Percentiles rank a stretch among this genome's conserved stretches.
phyloP scores from a whole-genome alignment of 2,113 vertebrate genomes.

The Megaceryle torquata region DNA sequence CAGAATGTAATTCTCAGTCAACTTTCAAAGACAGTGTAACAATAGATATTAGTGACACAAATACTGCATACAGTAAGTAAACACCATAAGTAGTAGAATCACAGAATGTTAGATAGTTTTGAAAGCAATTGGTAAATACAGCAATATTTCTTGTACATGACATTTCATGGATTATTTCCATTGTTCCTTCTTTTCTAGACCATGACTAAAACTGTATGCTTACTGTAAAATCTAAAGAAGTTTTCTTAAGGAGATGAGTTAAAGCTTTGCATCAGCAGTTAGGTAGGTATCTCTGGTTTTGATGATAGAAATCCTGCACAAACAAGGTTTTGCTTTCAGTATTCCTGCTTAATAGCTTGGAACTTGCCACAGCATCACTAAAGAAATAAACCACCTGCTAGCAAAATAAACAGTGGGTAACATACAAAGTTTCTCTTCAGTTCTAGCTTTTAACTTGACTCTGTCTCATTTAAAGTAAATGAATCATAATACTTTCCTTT shows the following conservation, averaged over 20 bases:
- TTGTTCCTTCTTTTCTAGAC: neutral
- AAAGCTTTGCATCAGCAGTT: neutral
- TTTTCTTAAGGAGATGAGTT: neutral
- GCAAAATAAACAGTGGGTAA: neutral
- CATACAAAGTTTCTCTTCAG: neutral
- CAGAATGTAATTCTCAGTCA: neutral
- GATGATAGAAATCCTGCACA: neutral
- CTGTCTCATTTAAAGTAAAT: neutral
- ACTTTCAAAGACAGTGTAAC: neutral
- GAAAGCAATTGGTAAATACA: neutral
- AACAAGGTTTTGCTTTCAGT: neutral
- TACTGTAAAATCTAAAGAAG: neutral
- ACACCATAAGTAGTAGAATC: neutral
- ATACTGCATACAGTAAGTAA: neutral
- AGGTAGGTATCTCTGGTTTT: neutral
- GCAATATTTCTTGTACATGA: neutral
- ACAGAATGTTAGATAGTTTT: neutral
- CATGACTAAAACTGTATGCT: neutral
- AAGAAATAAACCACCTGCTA: neutral
- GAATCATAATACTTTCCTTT: neutral
- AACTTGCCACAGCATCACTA: neutral
- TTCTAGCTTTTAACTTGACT: neutral
- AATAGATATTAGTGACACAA: neutral
- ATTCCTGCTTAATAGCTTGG: neutral
- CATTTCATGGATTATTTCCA: neutral